Evolutionary conservation across 2,113 vertebrate genomes (phyloP).

Genomic region (Steatornis caripensis): DNA sequence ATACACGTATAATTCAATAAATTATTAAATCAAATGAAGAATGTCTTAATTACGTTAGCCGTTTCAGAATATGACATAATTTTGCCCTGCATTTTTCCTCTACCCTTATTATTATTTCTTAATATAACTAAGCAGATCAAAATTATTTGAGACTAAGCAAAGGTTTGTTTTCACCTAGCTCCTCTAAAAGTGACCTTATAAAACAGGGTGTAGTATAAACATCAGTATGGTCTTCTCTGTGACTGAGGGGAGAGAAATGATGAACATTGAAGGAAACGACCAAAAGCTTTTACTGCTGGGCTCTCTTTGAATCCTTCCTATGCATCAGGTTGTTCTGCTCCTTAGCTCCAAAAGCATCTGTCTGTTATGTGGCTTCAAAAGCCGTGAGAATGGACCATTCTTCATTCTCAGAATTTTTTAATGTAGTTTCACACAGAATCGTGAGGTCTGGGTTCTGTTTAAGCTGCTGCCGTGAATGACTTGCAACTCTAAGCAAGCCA

Average conservation of each 20-base stretch:
- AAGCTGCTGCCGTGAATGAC: rapidly evolving
- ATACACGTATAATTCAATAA: not conserved
- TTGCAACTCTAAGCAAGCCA: not conserved
- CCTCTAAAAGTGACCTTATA: not conserved
- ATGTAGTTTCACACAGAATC: not conserved
- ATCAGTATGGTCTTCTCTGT: not conserved
- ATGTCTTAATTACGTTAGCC: conserved; percentile 1
- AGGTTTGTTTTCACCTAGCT: not conserved
- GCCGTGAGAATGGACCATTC: not conserved
- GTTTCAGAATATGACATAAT: not conserved
- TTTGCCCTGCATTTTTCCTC: not conserved
- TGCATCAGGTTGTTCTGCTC: not conserved
- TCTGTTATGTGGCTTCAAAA: not conserved
- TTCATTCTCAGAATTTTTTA: not conserved
- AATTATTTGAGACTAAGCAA: not conserved
- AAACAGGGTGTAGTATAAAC: not conserved
- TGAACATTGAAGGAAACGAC: not conserved
- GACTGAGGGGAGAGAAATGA: not conserved
- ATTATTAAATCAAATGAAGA: not conserved
- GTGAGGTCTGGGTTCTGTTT: not conserved
- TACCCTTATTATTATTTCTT: not conserved
- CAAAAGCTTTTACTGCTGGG: not conserved
- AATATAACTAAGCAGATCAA: not conserved
- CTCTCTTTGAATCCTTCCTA: not conserved
- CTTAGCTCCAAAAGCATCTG: not conserved